Evolutionary conservation across 2,888 invertebrate genomes (phyloP).

Genomic region (Drosophila yooni): DNA sequence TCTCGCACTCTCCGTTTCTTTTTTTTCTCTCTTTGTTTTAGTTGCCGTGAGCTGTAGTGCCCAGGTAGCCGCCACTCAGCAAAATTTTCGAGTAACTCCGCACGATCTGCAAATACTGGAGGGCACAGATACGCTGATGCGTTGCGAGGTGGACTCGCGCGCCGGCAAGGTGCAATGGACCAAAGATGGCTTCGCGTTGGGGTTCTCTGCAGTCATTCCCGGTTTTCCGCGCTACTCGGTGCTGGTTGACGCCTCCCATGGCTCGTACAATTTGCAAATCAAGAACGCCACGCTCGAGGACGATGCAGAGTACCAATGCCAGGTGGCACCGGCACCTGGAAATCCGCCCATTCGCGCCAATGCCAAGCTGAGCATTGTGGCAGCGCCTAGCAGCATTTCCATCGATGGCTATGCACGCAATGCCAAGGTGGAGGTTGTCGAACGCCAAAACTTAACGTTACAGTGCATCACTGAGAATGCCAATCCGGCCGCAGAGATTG

Average conservation of each 20-base stretch:
- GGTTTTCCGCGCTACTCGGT: constrained; percentile 95
- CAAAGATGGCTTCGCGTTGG: constrained; percentile 96
- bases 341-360: constrained; percentile 94
- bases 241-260: constrained; percentile 92
- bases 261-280: constrained; percentile 95
- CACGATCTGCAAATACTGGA: constrained; percentile 92
- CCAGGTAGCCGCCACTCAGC: constrained; percentile 79
- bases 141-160: constrained; percentile 93
- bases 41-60: constrained; percentile 33
- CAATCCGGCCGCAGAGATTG: constrained; percentile 83
- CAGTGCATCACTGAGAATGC: constrained; percentile 83
- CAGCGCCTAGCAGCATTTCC: constrained; percentile 82
- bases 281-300: constrained; percentile 95
- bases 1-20: constrained; percentile 5
- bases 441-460: constrained; percentile 81
- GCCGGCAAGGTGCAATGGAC: constrained; percentile 97
- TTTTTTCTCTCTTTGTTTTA: background rate
- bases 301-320: constrained; percentile 98
- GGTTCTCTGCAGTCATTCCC: constrained; percentile 90
- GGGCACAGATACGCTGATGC: constrained; percentile 92
- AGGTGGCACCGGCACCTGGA: constrained; percentile 94
- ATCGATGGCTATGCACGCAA: constrained; percentile 83
- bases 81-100: constrained; percentile 92
- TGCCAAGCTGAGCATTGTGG: constrained; percentile 91
- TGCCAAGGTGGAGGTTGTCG: constrained; percentile 83